A percentile compares a stretch with the other conserved stretches of the same genome.
These are phyloP conservation scores for Polydrusus tereticollis DNA, from an alignment of 2,888 invertebrate species.

Conservation along the genomic window DNA sequence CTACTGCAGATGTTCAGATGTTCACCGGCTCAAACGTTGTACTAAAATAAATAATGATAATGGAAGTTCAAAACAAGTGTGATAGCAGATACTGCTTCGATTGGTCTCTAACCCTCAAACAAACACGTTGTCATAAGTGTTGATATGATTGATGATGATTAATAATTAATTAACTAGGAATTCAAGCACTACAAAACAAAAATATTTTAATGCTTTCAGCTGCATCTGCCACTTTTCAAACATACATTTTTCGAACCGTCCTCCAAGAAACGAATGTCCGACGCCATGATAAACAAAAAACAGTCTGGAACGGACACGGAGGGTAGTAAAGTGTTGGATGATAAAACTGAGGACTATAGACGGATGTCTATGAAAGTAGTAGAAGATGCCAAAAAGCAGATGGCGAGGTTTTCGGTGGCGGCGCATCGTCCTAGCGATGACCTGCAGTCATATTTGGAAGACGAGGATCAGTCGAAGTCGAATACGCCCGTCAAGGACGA, in stretches of 20 bases:
- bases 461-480: slow-evolving; percentile 16
- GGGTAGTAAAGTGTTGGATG: neutral
- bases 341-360: slow-evolving; percentile 24
- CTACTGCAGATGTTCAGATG: too few species aligned
- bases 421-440: neutral
- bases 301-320: neutral
- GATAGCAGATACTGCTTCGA: too few species aligned
- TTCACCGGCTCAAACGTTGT: too few species aligned
- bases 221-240: slow-evolving; percentile 42
- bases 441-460: neutral
- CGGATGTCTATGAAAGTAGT: slow-evolving; percentile 36
- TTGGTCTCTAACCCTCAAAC: too few species aligned
- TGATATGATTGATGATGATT: too few species aligned
- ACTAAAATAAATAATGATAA: too few species aligned
- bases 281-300: slow-evolving; percentile 4
- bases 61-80: too few species aligned
- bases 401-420: slow-evolving; percentile 10
- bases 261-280: slow-evolving; percentile 5
- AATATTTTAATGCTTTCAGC: slow-evolving; percentile 26
- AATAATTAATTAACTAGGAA: too few species aligned
- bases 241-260: slow-evolving; percentile 24
- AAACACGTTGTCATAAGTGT: too few species aligned
- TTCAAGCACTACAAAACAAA: neutral
- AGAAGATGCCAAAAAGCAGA: slow-evolving; percentile 28
- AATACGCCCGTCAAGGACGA: slow-evolving; percentile 46